Conservation (phyloP, 2,113 vertebrate genomes). For the Forbesichthys agassizii region DNA sequence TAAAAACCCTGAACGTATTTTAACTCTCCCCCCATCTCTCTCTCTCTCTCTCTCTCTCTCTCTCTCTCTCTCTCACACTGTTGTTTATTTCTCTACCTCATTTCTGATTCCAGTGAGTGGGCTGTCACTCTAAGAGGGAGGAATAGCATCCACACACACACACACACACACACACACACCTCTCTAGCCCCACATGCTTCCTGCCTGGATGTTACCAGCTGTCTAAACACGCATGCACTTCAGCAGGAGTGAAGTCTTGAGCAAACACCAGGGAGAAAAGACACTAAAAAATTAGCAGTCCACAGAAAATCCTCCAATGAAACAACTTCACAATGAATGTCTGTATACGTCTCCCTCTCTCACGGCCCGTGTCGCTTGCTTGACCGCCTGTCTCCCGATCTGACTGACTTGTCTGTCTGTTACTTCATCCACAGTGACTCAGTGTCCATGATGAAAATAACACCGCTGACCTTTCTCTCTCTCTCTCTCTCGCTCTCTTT, state of each 20-base stretch:
- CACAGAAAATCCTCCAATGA: too few species aligned
- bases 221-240: conserved; percentile 10
- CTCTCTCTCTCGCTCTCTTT: conserved; percentile 1
- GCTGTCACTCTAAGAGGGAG: conserved; percentile 50
- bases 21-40: conserved; percentile 31
- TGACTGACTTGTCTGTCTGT: not conserved
- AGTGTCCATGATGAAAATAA: conserved; percentile 33
- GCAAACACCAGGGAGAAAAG: not conserved
- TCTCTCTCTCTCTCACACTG: conserved; percentile 22
- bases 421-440: conserved; percentile 43
- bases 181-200: conserved; percentile 9
- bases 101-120: conserved; percentile 38
- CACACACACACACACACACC: conserved; percentile 6
- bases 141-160: conserved; percentile 44
- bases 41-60: conserved; percentile 29
- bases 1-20: conserved; percentile 24
- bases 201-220: conserved; percentile 12
- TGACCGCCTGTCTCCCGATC: not conserved
- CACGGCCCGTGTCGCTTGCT: not conserved
- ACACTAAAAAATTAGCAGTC: not conserved
- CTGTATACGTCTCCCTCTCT: too few species aligned
- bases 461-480: conserved; percentile 43
- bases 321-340: too few species aligned
- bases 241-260: not conserved
- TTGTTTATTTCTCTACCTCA: conserved; percentile 9